Evolutionary conservation across 2,888 invertebrate genomes (phyloP).

Genomic region (Metellina segmentata): DNA sequence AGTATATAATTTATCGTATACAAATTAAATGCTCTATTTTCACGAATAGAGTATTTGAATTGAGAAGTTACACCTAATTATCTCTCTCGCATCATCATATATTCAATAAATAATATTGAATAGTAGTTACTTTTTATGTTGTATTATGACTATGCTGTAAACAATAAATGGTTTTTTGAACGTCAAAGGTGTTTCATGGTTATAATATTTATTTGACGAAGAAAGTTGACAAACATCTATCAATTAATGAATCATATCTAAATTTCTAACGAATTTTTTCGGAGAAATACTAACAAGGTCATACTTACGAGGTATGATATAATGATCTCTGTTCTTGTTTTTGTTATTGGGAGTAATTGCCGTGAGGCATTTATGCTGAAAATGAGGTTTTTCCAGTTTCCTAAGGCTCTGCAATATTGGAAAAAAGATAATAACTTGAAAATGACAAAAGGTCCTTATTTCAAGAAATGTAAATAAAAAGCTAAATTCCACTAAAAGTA

Average conservation of each 20-base stretch:
- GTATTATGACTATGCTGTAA: too few species aligned
- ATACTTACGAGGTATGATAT: constrained; percentile 75
- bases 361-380: constrained; percentile 68
- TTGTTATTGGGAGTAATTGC: constrained; percentile 64
- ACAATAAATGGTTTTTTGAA: too few species aligned
- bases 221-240: background rate
- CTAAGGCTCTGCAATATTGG: constrained; percentile 56
- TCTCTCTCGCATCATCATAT: too few species aligned
- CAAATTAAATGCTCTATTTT: too few species aligned
- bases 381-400: constrained; percentile 47
- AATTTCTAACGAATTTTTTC: background rate
- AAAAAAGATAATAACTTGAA: background rate
- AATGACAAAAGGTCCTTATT: background rate
- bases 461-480: background rate
- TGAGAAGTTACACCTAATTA: too few species aligned
- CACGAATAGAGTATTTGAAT: too few species aligned
- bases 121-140: too few species aligned
- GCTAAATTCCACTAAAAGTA: background rate
- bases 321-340: constrained; percentile 69
- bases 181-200: too few species aligned
- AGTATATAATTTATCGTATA: too few species aligned
- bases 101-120: too few species aligned
- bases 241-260: too few species aligned
- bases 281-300: background rate
- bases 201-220: background rate